Evolutionary conservation across 2,888 invertebrate species (phyloP), one percentile per base, ranked within the genome.

Genomic region (Ferrisia virgata): DNA sequence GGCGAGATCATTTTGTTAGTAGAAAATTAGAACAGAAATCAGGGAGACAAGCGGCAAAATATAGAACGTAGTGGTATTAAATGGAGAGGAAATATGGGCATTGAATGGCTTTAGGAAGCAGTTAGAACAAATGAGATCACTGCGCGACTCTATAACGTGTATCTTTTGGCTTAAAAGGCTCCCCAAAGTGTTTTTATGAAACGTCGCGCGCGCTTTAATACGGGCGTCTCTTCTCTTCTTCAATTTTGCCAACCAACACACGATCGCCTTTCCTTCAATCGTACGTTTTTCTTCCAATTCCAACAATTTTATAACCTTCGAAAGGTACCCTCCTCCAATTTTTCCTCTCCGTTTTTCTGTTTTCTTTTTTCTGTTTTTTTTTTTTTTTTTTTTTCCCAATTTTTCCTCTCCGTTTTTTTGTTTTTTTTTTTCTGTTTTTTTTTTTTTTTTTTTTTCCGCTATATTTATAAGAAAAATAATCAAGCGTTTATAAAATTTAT

Each of bases 81-180:
- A 72, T 40, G 47, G 79, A 43, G 79, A 43, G 79, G 31, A 43
- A 79, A 43, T 79, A 47, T 43, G 79, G 47, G 53, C 40, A 79
- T 79, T 47, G 43, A 79, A 79, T 79, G 40, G 79, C 79, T 79
- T 79, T 47, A 79, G 79, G 47, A 43, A 79, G 79, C 79, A 79
- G 47, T 79, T 79, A 79, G 47, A 79, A 79, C 79, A 79, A 43
- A 79, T 43, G 47, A 43, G 79, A 79, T 79, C 47, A 79, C 47
- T 47, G 43, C 15, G 47, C 47, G 15, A 47, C 47, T 79, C 79
- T 47, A 79, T 79, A 79, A 79, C 31, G 79, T 79, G 79, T 43
- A 47, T 79, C 72, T 72, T 72, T 72, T 72, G 72, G 72, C 72
- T 72, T 72, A 72, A 72, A 72, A 72, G 72, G 33, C 33, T 72